Evolutionary conservation across 2,113 vertebrate genomes (phyloP), one percentile per base, ranked within the genome.

Genomic region (Pseudorectes ferrugineus): DNA sequence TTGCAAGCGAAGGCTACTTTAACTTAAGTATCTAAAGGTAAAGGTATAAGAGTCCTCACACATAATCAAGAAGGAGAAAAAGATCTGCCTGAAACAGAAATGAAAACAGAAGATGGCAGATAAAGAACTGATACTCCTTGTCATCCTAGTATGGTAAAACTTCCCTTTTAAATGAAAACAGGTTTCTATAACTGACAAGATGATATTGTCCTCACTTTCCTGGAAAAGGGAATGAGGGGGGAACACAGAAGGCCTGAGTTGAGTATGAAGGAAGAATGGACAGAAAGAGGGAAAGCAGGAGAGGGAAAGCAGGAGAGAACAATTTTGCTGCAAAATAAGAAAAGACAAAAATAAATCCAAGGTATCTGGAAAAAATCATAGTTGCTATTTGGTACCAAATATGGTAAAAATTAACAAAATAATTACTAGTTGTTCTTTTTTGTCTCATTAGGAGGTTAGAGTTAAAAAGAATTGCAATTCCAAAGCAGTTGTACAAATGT

Each of bases 131-230:
- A 95, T 81, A 73, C 76, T 83, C 25, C 31, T 89, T 75, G 49
- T 81, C 89, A 86, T 58, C 43, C 25, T 51, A 57, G n/a, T 85
- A 58, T 16, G 36, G 28, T 36, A 87, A 67, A 86, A 94, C 71
- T 92, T 93, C 92, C 71, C 67, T 79, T 92, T 82, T 71, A 73
- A 89, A 88, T 68, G 10, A 88, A 91, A 96, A 31, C 12, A 83
- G 2, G 19, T 78, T 92, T 94, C 48, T 65, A 26, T 43, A 73
- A 61, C 17, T 59, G 42, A 43, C 14, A 88, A 61, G 11, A 38
- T 46, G 16, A 52, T 54, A 42, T 12, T 67, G 38, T 49, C 66
- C 18, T 83, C 85, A 40, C 12, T 58, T 68, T 74, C 8, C 54
- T 57, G 68, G 11, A 52, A 40, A 29, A 77, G 9, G 6, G 10